phyloP scores from a whole-genome alignment of 1,140 invertebrate species.

The Chymomyza costata region DNA sequence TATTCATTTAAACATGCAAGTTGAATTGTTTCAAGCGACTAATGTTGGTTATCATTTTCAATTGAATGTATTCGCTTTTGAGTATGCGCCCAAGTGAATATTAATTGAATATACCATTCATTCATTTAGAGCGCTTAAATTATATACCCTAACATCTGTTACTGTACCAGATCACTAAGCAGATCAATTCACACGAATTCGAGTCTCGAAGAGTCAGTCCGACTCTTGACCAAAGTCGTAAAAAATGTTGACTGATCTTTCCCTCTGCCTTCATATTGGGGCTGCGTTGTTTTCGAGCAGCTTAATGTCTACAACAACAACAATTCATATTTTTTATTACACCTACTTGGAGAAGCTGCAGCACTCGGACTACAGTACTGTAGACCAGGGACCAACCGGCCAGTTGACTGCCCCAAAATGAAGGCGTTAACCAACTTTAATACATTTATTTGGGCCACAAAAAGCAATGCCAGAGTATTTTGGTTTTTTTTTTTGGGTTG shows the following conservation, averaged over 20 bases:
- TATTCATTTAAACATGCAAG: no score
- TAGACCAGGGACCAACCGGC: slow-evolving; percentile 1
- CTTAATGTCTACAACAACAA: slow-evolving; percentile 68
- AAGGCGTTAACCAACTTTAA: slow-evolving; percentile 73
- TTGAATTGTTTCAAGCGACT: no score
- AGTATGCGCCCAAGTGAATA: no score
- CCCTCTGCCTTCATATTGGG: not conserved
- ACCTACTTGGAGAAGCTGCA: slow-evolving; percentile 45
- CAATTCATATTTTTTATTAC: slow-evolving; percentile 72
- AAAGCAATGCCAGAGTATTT: no score
- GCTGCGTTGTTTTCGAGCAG: slow-evolving; percentile 13
- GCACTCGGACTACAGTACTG: slow-evolving; percentile 3
- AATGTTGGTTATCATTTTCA: no score
- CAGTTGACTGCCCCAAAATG: slow-evolving; percentile 32
- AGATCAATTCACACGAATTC: slow-evolving; percentile 2
- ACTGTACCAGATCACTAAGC: no score
- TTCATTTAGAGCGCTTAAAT: no score
- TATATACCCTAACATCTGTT: no score
- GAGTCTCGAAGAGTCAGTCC: no score
- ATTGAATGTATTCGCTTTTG: no score
- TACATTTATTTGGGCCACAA: slow-evolving; percentile 73
- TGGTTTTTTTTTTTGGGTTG: no score
- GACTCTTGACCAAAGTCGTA: slow-evolving; percentile 38
- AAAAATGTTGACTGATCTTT: slow-evolving; percentile 61
- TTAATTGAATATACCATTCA: no score